Evolutionary conservation across 2,888 invertebrate species (phyloP), one percentile per base, ranked within the genome.

Genomic region (Crepidodera aurea): DNA sequence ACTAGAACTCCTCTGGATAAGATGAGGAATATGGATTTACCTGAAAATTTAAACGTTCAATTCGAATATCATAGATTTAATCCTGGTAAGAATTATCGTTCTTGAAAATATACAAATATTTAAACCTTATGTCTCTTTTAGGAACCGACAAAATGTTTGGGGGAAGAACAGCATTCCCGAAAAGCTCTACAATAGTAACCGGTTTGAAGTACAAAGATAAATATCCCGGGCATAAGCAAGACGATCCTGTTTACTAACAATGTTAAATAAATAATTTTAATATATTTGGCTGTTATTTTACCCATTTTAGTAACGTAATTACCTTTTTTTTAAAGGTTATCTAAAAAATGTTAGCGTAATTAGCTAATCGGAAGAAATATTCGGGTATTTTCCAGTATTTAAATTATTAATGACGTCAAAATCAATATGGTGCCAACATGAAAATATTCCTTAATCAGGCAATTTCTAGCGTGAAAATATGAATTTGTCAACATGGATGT

Each of bases 21-120:
- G 27, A 77, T 94, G 72, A 86, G 85, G 64, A 85, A 82, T 62
- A 85, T 87, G 76, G 88, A 94, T 25, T 81, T 97, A 51, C 96
- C 97, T 0, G 89, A 90, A 74, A 98, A 98, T 83, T 81, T 98
- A 19, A 90, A 96, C 78, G 84, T 97, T 2, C 90, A 92, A 76
- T 83, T 87, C 62, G 90, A 96, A 46, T 92, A 93, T 78, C 78
- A 90, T 40, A 84, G 95, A 59, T 97, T 94, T 80, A 87, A 94
- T 82, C 93, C 95, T 68, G 90, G 91, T 90, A 70, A 56, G 22
- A 22, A 4, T 4, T 22, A 4, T 22, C 6, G 2, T 4, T 4
- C 22, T 22, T 22, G 2, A 22, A 32, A 32, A 15, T 19, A 16
- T 7, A 10, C 8, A 12, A 48, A 37, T 27, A 15, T 53, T 39